phyloP scores from a whole-genome alignment of 2,888 invertebrate genomes.

The Cristatella mucedo region DNA sequence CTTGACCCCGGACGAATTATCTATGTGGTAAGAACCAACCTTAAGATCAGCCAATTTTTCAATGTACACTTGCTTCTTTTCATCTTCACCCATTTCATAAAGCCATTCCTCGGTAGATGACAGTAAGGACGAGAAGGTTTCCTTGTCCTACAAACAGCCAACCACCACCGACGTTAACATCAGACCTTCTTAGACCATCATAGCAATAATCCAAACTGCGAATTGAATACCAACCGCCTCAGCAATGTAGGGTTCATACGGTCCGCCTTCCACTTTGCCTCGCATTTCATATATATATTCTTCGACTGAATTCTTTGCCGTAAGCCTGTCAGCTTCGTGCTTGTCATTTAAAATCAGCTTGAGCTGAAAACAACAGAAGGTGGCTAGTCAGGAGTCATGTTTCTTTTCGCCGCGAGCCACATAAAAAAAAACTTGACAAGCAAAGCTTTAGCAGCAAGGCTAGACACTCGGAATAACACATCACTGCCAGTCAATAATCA shows the following conservation, averaged over 20 bases:
- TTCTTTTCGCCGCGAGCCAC: background rate
- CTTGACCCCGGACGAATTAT: no score
- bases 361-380: background rate
- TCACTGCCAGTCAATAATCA: slow-evolving; percentile 3
- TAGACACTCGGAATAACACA: no score
- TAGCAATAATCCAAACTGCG: background rate
- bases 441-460: no score
- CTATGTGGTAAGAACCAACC: slow-evolving; percentile 33
- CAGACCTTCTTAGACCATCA: background rate
- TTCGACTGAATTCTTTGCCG: slow-evolving; percentile 88
- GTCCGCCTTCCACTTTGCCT: slow-evolving; percentile 59
- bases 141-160: slow-evolving; percentile 19
- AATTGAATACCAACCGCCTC: slow-evolving; percentile 48
- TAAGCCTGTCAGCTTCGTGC: slow-evolving; percentile 81
- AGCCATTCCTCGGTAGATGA: slow-evolving; percentile 86
- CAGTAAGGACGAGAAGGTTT: slow-evolving; percentile 43
- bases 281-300: slow-evolving; percentile 95
- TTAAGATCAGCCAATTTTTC: slow-evolving; percentile 43
- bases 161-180: background rate
- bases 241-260: slow-evolving; percentile 57
- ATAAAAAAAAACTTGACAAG: no score
- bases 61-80: slow-evolving; percentile 52
- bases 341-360: slow-evolving; percentile 49
- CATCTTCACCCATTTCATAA: slow-evolving; percentile 89
- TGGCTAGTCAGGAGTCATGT: background rate